A percentile compares a stretch with the other conserved stretches of the same genome.
These are phyloP conservation scores for Sycophila sp. DNA, from an alignment of 1,140 invertebrate species.

Conservation along the genomic window DNA sequence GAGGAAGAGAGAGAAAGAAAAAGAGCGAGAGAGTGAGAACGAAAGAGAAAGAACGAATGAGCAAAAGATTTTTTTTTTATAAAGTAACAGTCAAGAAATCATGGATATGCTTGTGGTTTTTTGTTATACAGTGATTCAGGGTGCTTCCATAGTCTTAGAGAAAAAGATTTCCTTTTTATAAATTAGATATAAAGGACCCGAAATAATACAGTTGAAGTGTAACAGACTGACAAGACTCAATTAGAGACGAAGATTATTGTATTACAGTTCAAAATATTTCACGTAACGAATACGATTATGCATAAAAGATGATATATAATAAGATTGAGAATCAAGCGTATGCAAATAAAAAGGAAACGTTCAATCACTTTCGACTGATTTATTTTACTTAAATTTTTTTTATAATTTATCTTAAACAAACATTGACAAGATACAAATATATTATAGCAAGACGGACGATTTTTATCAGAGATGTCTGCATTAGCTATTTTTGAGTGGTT, in stretches of 20 bases:
- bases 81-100: too few relatives aligned
- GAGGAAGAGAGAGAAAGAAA: too few relatives aligned
- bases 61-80: too few relatives aligned
- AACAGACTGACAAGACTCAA: conserved; percentile 52
- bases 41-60: too few relatives aligned
- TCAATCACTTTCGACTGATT: conserved; percentile 14
- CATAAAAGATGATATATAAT: conserved; percentile 34
- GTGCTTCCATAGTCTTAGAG: conserved; percentile 57
- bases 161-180: conserved; percentile 13
- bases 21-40: too few relatives aligned
- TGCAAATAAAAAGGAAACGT: background rate
- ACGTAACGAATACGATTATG: conserved; percentile 23
- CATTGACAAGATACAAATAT: background rate
- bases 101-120: too few relatives aligned
- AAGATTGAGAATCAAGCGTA: conserved; percentile 22
- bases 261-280: conserved; percentile 14
- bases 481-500: background rate
- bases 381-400: background rate
- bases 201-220: conserved; percentile 34
- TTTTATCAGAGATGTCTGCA: conserved; percentile 2
- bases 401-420: conserved; percentile 1
- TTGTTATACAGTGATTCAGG: conserved; percentile 60
- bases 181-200: conserved; percentile 34
- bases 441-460: background rate
- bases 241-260: conserved; percentile 42